Percentiles rank a stretch among this genome's conserved stretches.
phyloP scores from a whole-genome alignment of 2,113 vertebrate genomes.

The Ifrita kowaldi region DNA sequence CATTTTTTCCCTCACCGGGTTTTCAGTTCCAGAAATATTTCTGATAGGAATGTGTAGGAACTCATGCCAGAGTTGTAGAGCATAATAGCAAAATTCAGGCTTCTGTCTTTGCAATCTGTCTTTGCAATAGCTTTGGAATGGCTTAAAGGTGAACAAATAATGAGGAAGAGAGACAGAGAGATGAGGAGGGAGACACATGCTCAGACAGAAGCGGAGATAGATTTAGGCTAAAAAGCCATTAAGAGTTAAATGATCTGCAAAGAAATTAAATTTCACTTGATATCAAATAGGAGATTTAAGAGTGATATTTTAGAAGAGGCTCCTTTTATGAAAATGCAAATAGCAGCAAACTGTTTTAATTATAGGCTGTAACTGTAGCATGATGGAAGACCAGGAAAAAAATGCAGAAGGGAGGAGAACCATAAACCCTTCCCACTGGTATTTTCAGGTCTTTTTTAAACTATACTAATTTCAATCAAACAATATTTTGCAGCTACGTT shows the following conservation, averaged over 20 bases:
- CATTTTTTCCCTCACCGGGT: neutral
- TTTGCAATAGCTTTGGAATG: conserved; percentile 32
- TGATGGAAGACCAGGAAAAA: neutral
- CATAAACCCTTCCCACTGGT: neutral
- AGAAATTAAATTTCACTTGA: neutral
- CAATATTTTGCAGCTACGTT: neutral
- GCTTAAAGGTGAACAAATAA: conserved; percentile 50
- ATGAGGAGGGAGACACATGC: neutral
- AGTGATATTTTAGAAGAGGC: neutral
- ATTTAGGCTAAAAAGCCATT: neutral
- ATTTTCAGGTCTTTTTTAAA: neutral
- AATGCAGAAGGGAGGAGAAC: neutral
- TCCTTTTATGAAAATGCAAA: conserved; percentile 41
- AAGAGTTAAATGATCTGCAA: conserved; percentile 22
- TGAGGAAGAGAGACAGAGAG: neutral
- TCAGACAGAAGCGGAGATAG: neutral
- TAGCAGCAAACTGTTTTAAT: conserved; percentile 52
- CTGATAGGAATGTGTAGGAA: neutral
- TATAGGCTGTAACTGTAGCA: neutral
- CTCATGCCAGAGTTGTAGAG: neutral
- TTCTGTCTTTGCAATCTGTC: conserved; percentile 49
- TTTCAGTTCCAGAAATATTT: conserved; percentile 12
- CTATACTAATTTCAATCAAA: neutral
- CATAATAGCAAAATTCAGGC: conserved; percentile 6
- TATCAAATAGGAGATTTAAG: conserved; percentile 11